These are phyloP conservation scores for Corythucha ciliata DNA, from an alignment of 2,888 invertebrate genomes.

Conservation along the genomic window DNA sequence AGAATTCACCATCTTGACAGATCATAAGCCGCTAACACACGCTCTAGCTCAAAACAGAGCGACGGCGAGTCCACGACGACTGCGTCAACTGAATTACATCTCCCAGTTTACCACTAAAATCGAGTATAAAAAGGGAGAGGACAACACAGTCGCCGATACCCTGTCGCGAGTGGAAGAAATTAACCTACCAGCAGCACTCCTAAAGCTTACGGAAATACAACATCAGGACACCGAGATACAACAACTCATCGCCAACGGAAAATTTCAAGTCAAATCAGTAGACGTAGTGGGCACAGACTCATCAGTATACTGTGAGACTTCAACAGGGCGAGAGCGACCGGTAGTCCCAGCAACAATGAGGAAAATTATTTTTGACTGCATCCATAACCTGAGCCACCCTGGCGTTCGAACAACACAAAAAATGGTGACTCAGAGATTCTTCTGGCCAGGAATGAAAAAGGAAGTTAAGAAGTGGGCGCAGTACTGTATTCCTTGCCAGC, in stretches of 20 bases:
- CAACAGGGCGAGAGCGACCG: conserved; percentile 28
- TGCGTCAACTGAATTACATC: conserved; percentile 21
- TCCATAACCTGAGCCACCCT: conserved; percentile 32
- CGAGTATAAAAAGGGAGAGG: conserved; percentile 19
- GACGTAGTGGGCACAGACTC: not conserved
- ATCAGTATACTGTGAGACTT: conserved; percentile 29
- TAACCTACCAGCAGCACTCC: no score
- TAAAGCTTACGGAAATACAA: no score
- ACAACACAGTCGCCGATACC: conserved; percentile 35
- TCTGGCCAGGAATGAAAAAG: conserved; percentile 32
- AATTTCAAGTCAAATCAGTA: not conserved
- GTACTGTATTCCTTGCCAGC: conserved; percentile 38
- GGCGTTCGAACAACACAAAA: conserved; percentile 27
- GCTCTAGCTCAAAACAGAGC: conserved; percentile 7
- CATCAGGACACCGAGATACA: no score
- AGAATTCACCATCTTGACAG: not conserved
- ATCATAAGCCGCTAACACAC: not conserved
- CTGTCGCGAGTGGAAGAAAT: conserved; percentile 13
- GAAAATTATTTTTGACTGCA: conserved; percentile 28
- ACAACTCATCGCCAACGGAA: no score
- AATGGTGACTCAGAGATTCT: conserved; percentile 28
- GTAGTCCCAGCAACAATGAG: conserved; percentile 32
- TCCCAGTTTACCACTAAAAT: conserved; percentile 26
- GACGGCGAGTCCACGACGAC: conserved; percentile 23
- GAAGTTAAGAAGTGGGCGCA: conserved; percentile 35